These are phyloP conservation scores for Sparus aurata DNA, from an alignment of 2,797 vertebrate species.

Conservation along the genomic window DNA sequence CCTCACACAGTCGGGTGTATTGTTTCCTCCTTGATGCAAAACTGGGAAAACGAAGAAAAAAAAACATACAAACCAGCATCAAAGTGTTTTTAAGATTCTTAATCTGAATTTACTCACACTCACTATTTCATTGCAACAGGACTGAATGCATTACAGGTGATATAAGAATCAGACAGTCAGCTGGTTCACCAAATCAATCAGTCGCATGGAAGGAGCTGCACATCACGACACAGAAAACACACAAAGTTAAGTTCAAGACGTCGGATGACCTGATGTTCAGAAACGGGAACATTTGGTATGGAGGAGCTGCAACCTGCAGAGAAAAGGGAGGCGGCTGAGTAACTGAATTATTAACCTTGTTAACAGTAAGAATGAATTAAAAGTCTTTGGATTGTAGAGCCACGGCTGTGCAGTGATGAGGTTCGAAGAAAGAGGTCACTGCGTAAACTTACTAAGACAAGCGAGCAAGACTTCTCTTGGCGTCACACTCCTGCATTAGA, in stretches of 20 bases:
- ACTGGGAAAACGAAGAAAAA: no score
- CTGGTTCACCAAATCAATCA: no score
- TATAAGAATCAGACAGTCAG: neutral
- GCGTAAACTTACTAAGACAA: conserved; percentile 13
- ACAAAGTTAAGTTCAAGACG: neutral
- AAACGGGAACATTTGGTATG: no score
- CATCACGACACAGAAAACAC: neutral
- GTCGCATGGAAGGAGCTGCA: neutral
- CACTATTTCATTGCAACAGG: neutral
- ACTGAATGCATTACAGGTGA: neutral
- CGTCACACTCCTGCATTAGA: conserved; percentile 7
- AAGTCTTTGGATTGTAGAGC: neutral
- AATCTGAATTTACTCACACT: neutral
- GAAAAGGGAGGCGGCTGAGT: neutral
- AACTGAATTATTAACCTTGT: neutral
- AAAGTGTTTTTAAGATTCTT: neutral
- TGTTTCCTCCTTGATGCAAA: no score
- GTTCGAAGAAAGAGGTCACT: conserved; percentile 16
- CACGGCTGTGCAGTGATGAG: neutral
- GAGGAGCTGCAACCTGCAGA: neutral
- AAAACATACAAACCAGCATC: neutral
- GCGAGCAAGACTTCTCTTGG: conserved; percentile 5
- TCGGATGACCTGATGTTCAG: neutral
- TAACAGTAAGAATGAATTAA: neutral
- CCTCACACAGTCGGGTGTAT: no score